A percentile compares a stretch with the other conserved stretches of the same genome.
Conservation (phyloP, 2,113 vertebrate genomes). For the Alethe castanea region DNA sequence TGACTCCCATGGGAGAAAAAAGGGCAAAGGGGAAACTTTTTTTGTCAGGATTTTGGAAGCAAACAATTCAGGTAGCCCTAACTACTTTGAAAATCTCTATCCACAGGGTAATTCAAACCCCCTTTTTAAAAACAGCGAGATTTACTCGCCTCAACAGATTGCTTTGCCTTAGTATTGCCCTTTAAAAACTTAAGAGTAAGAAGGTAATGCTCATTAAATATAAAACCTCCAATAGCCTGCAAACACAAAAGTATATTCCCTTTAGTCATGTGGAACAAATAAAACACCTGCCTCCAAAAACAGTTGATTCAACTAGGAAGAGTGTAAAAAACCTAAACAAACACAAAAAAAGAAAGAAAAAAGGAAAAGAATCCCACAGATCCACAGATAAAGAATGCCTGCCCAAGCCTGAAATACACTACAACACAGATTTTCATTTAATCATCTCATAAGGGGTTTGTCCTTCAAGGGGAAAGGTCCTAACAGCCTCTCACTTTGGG, state of each 20-base stretch:
- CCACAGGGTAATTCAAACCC: not conserved
- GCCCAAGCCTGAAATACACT: not conserved
- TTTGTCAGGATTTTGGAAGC: not conserved
- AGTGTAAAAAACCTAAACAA: not conserved
- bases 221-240: not conserved
- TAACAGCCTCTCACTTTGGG: not conserved
- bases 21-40: not conserved
- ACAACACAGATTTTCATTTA: not conserved
- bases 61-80: not conserved
- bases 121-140: not conserved
- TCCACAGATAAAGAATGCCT: not conserved
- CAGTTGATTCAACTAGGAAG: not conserved
- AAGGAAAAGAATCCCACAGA: rapidly evolving
- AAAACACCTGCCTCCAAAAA: not conserved
- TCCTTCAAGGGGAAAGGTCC: not conserved
- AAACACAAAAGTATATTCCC: not conserved
- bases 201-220: not conserved
- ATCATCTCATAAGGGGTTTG: not conserved
- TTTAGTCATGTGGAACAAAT: not conserved
- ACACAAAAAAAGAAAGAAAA: not conserved
- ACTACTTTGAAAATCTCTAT: not conserved
- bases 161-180: not conserved
- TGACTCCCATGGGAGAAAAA: not conserved
- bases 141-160: not conserved
- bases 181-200: not conserved